Percentiles rank a stretch among this genome's conserved stretches.
These are phyloP conservation scores for Apostichopus californicus DNA, from an alignment of 35 echinoderm and acorn worm species.

Conservation along the genomic window DNA sequence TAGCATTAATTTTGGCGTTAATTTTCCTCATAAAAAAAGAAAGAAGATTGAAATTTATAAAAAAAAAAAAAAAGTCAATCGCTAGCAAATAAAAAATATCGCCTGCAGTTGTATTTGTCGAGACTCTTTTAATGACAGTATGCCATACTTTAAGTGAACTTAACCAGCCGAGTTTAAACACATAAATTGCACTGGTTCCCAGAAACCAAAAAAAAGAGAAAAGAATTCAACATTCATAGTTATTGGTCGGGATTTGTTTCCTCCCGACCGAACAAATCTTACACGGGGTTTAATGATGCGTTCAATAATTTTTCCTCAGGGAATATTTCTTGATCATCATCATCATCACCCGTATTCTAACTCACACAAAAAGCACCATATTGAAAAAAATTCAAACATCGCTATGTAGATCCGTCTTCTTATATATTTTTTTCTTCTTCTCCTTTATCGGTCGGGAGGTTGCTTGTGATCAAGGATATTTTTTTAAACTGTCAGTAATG, in stretches of 20 bases:
- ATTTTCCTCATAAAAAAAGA: too few relatives aligned
- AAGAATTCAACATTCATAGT: constrained; percentile 42
- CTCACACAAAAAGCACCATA: constrained; percentile 38
- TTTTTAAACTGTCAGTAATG: constrained; percentile 29
- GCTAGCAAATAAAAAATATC: not conserved
- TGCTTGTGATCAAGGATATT: not conserved
- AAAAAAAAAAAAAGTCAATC: too few relatives aligned
- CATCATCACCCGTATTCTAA: constrained; percentile 26
- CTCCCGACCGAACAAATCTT: constrained; percentile 35
- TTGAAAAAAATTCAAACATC: not conserved
- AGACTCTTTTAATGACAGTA: not conserved
- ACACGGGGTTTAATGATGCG: constrained; percentile 37
- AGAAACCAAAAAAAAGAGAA: not conserved
- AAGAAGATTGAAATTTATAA: too few relatives aligned
- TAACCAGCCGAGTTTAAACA: constrained; percentile 42
- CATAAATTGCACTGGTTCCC: constrained; percentile 31
- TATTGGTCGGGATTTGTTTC: constrained; percentile 39
- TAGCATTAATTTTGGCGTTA: too few relatives aligned
- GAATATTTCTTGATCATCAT: constrained; percentile 21
- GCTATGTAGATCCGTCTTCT: not conserved
- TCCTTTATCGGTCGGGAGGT: not conserved
- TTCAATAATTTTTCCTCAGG: constrained; percentile 28
- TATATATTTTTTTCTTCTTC: not conserved
- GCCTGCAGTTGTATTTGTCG: not conserved
- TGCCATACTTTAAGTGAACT: constrained; percentile 16